Base-by-base conservation (phyloP, 1,140 invertebrate species). In the Pristionchus pacificus region DNA sequence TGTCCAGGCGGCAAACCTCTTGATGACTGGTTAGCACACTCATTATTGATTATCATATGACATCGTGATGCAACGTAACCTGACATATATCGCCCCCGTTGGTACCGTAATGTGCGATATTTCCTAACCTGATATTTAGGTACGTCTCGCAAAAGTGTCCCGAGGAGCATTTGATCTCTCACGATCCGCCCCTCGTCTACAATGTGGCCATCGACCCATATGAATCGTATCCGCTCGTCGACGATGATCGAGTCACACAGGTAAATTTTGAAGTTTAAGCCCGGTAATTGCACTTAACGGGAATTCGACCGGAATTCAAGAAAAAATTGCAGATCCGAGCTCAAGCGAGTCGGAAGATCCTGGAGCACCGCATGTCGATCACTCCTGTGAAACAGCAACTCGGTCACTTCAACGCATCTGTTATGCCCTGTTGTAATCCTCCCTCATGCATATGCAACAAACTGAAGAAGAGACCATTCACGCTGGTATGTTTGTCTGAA, bases 61-160 rank as follows among this genome's bases (percentile, higher is more conserved):
- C 55, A 60, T 25, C 10, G 24, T 25, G 13, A 62, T 14, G 14
- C 14, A 14, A 14, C 13, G 13, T 55, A 13, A 55, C 13, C 13
- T 14, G 13, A 55, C 13, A 55, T n/a, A 55, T 14, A 57, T 13
- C 13, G 13, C 49, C 13, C 49, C n/a, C 13, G 24, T 69, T n/a
- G n/a, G 49, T 19, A n/a, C n/a, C n/a, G n/a, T n/a, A n/a, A 32
- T 24, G 28, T 28, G 25, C 1, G 14, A 62, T 58, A 3, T 55
- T 28, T 0, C 3, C 55, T 13, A 28, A 31, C 63, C 29, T 28
- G 25, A 2, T 25, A 74, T 79, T 64, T 49, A 83, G 79, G 79
- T 81, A 81, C 66, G 76, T 82, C 28, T 72, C 68, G 1, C 80
- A 82, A 74, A 82, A 77, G 14, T 82, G 80, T 61, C 82, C 82